phyloP scores from a whole-genome alignment of 2,888 invertebrate species.

The Drosophila tripunctata region DNA sequence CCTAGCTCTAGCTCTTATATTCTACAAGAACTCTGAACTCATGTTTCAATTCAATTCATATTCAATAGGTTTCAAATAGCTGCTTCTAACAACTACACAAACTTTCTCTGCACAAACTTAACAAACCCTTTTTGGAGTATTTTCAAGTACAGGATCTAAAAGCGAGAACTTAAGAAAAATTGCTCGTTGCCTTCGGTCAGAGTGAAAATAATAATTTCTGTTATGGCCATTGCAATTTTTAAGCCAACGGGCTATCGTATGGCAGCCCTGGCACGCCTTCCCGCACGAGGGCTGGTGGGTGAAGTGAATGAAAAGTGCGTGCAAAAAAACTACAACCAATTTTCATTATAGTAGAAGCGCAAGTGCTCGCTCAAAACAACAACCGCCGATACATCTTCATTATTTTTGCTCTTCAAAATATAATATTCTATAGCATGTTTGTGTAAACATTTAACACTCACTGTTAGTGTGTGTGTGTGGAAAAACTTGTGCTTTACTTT shows the following conservation, averaged over 20 bases:
- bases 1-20: too few relatives aligned
- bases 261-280: not conserved
- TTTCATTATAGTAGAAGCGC: constrained; percentile 69
- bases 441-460: constrained; percentile 59
- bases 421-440: constrained; percentile 65
- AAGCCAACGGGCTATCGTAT: not conserved
- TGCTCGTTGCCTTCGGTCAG: constrained; percentile 46
- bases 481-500: constrained; percentile 61
- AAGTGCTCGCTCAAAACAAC: constrained; percentile 28
- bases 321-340: constrained; percentile 68
- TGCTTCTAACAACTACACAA: too few relatives aligned
- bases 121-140: too few relatives aligned
- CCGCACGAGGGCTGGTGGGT: not conserved
- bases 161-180: constrained; percentile 65
- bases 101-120: too few relatives aligned
- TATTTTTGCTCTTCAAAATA: constrained; percentile 61
- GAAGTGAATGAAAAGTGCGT: constrained; percentile 25
- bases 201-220: constrained; percentile 73
- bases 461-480: constrained; percentile 8
- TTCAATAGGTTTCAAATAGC: too few relatives aligned
- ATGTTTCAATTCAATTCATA: too few relatives aligned
- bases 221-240: constrained; percentile 56
- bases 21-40: too few relatives aligned
- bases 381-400: constrained; percentile 73
- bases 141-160: too few relatives aligned